Evolutionary conservation across 2,888 invertebrate genomes (phyloP).

Genomic region (Corythucha ciliata): DNA sequence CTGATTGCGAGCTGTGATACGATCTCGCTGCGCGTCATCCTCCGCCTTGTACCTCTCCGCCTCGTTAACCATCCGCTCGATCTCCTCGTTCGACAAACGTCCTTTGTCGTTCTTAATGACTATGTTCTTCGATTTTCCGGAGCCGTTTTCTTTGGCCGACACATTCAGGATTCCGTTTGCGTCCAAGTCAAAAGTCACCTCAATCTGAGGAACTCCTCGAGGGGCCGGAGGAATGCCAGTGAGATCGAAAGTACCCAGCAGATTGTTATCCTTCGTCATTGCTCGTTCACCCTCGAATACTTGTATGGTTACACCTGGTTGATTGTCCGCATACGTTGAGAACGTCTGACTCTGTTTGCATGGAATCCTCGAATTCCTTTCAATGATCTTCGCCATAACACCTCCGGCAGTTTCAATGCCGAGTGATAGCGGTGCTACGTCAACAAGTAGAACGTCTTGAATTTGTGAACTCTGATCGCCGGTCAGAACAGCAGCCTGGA

Average conservation of each 20-base stretch:
- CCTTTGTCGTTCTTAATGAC: constrained; percentile 46
- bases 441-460: constrained; percentile 60
- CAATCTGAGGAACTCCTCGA: constrained; percentile 64
- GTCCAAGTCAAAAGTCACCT: constrained; percentile 66
- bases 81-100: constrained; percentile 46
- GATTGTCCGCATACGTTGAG: constrained; percentile 86
- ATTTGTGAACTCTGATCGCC: constrained; percentile 51
- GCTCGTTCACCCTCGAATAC: constrained; percentile 74
- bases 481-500: constrained; percentile 67
- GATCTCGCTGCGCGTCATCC: constrained; percentile 40
- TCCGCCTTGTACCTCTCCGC: constrained; percentile 41
- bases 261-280: constrained; percentile 84
- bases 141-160: constrained; percentile 42
- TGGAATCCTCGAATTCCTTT: constrained; percentile 44
- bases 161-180: constrained; percentile 45
- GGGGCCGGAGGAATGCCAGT: constrained; percentile 68
- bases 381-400: constrained; percentile 53
- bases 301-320: constrained; percentile 78
- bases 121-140: constrained; percentile 43
- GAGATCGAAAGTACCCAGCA: constrained; percentile 69
- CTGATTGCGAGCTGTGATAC: constrained; percentile 43
- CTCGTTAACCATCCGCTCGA: constrained; percentile 43
- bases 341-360: constrained; percentile 56
- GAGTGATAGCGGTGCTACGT: constrained; percentile 58
- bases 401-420: constrained; percentile 72